Conservation (phyloP, 2,888 invertebrate species). For the Coecobrya sp. region DNA sequence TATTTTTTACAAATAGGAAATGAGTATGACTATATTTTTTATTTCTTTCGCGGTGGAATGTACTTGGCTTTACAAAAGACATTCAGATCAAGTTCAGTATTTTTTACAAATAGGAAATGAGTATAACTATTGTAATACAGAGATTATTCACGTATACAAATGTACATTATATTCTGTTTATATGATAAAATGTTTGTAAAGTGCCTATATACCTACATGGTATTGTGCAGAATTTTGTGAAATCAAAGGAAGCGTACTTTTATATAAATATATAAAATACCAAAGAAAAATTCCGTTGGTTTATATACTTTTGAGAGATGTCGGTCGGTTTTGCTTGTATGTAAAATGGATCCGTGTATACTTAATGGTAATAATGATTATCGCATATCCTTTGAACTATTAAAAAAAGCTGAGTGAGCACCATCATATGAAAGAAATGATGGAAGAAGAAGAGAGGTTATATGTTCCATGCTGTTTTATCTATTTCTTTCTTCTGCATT, state of each 20-base stretch:
- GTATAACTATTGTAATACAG: too few species aligned
- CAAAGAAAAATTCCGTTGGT: not conserved
- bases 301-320: conserved; percentile 6
- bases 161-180: too few species aligned
- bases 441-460: not conserved
- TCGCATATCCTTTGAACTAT: conserved; percentile 42
- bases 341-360: not conserved
- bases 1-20: too few species aligned
- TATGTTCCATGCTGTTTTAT: not conserved
- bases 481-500: not conserved
- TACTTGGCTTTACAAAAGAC: not conserved
- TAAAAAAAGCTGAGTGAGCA: conserved; percentile 21
- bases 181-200: too few species aligned
- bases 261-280: not conserved
- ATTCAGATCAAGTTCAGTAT: too few species aligned
- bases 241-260: too few species aligned
- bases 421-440: not conserved
- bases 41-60: not conserved
- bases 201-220: not conserved
- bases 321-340: not conserved
- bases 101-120: too few species aligned
- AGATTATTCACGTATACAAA: too few species aligned
- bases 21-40: too few species aligned
- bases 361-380: conserved; percentile 12
- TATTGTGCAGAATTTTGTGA: not conserved